These are phyloP conservation scores for Ceratosolen solmsi DNA, from an alignment of 1,140 invertebrate species.

Conservation along the genomic window DNA sequence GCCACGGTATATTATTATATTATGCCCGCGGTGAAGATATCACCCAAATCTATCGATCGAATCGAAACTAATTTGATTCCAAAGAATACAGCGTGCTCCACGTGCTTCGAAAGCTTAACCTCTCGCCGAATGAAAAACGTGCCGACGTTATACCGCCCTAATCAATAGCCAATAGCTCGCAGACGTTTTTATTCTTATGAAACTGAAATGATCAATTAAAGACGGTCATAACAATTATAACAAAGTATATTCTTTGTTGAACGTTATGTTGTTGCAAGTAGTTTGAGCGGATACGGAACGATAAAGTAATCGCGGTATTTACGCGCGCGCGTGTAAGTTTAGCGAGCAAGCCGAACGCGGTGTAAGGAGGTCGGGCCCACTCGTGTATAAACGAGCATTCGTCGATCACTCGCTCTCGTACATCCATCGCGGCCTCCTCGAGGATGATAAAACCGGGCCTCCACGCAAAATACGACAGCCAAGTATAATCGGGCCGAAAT, in stretches of 20 bases:
- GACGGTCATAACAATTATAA: no score
- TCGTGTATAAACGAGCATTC: no score
- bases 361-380: no score
- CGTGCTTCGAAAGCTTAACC: slow-evolving; percentile 47
- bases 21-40: slow-evolving; percentile 57
- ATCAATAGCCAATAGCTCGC: neutral
- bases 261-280: no score
- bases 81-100: slow-evolving; percentile 58
- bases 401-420: no score
- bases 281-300: no score
- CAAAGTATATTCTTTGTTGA: no score
- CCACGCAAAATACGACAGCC: neutral
- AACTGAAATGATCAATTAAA: no score
- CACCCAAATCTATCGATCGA: slow-evolving; percentile 54
- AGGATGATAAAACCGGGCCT: neutral
- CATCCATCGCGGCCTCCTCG: neutral
- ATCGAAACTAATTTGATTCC: slow-evolving; percentile 66
- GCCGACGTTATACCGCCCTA: slow-evolving; percentile 1
- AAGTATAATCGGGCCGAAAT: neutral
- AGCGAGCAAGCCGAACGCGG: no score
- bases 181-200: no score
- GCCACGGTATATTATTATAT: slow-evolving; percentile 58
- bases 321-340: no score
- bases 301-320: no score
- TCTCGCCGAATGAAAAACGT: slow-evolving; percentile 45